phyloP scores from a whole-genome alignment of 1,140 invertebrate genomes.

The Idris sp. region DNA sequence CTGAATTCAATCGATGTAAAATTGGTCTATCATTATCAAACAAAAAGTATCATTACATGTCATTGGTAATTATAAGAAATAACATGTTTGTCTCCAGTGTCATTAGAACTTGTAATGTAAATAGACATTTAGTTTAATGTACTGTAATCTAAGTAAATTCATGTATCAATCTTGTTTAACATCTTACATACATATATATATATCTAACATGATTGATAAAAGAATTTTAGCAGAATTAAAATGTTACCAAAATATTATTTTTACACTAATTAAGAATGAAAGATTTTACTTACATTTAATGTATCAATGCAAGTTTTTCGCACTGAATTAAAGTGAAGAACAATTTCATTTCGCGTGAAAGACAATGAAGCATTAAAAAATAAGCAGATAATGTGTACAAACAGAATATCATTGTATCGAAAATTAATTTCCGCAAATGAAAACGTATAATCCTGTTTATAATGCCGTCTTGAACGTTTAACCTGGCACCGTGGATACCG shows the following conservation, averaged over 20 bases:
- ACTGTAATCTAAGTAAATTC: constrained; percentile 45
- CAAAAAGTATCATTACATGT: constrained; percentile 35
- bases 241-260: too few species aligned
- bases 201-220: too few species aligned
- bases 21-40: constrained; percentile 43
- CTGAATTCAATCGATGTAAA: too few species aligned
- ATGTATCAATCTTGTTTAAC: constrained; percentile 21
- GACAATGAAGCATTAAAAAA: constrained; percentile 30
- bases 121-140: too few species aligned
- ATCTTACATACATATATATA: too few species aligned
- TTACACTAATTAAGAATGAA: too few species aligned
- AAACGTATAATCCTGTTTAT: constrained; percentile 56
- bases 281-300: too few species aligned
- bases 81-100: constrained; percentile 40
- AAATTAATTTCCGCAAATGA: constrained; percentile 55
- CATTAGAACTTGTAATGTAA: constrained; percentile 47
- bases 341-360: too few species aligned
- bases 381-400: constrained; percentile 32
- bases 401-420: constrained; percentile 44
- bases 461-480: constrained; percentile 56
- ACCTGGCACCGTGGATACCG: constrained; percentile 38
- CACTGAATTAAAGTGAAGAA: too few species aligned
- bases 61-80: constrained; percentile 43
- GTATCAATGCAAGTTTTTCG: too few species aligned
- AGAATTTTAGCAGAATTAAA: too few species aligned